Percentiles rank a stretch among this genome's conserved stretches.
These are phyloP conservation scores for Astatoreochromis straeleni DNA, from an alignment of 2,113 vertebrate species.

Conservation along the genomic window DNA sequence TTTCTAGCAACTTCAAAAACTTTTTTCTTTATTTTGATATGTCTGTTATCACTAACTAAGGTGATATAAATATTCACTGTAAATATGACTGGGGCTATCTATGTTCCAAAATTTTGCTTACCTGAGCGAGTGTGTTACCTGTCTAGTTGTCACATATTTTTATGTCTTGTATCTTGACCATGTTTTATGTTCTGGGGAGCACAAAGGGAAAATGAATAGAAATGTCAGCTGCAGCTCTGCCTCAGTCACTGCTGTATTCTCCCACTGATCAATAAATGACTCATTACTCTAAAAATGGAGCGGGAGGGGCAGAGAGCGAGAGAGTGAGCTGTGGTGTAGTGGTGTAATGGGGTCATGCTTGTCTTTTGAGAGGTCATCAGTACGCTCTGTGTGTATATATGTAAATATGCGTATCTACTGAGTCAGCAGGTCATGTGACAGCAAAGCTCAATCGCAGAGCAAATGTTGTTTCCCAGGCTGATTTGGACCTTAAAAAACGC, in stretches of 20 bases:
- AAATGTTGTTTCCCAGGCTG: background rate
- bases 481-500: background rate
- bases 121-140: background rate
- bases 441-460: background rate
- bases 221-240: background rate
- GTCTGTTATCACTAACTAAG: background rate
- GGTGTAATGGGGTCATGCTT: constrained; percentile 6
- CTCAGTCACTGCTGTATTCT: background rate
- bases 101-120: background rate
- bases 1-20: background rate
- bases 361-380: constrained; percentile 40
- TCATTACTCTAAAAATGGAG: background rate
- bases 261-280: background rate
- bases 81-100: background rate
- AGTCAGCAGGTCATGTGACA: constrained; percentile 42
- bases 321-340: background rate
- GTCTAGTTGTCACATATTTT: background rate
- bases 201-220: background rate
- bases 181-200: background rate
- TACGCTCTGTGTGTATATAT: background rate
- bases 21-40: background rate
- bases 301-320: background rate
- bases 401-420: background rate
- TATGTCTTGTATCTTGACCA: background rate
- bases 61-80: background rate